These are phyloP conservation scores for Cephus pygmeus DNA, from an alignment of 2,888 invertebrate genomes.

Conservation along the genomic window DNA sequence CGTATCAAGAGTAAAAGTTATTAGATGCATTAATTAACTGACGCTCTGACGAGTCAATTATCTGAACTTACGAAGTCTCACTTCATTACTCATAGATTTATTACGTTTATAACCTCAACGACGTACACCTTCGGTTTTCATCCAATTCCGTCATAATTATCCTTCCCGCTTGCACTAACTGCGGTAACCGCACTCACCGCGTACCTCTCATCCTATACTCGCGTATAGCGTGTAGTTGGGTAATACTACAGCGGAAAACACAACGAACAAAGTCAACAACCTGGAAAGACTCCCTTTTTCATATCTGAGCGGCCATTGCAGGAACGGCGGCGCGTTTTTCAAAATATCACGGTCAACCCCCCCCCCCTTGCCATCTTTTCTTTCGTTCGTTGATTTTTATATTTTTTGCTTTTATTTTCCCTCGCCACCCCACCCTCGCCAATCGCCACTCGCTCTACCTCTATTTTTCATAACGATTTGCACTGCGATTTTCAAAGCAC, in stretches of 20 bases:
- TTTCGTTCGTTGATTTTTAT: background rate
- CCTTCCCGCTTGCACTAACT: background rate
- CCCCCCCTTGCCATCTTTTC: background rate
- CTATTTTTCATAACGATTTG: background rate
- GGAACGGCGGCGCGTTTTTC: background rate
- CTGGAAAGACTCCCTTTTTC: background rate
- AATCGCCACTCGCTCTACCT: background rate
- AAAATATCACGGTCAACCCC: background rate
- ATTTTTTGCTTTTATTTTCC: background rate
- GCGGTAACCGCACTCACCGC: background rate
- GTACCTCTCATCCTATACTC: background rate
- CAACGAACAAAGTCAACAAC: background rate
- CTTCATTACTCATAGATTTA: conserved; percentile 1
- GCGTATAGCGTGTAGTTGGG: background rate
- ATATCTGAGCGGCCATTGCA: background rate
- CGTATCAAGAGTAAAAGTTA: background rate
- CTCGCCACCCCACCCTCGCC: background rate
- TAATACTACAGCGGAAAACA: background rate
- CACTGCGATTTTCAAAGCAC: background rate
- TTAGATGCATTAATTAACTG: background rate
- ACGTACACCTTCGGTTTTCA: background rate
- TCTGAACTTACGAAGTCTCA: background rate
- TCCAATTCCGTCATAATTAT: background rate
- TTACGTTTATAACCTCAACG: background rate
- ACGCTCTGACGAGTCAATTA: background rate